phyloP scores from a whole-genome alignment of 1,140 invertebrate species.

The Psilanteris sp. region DNA sequence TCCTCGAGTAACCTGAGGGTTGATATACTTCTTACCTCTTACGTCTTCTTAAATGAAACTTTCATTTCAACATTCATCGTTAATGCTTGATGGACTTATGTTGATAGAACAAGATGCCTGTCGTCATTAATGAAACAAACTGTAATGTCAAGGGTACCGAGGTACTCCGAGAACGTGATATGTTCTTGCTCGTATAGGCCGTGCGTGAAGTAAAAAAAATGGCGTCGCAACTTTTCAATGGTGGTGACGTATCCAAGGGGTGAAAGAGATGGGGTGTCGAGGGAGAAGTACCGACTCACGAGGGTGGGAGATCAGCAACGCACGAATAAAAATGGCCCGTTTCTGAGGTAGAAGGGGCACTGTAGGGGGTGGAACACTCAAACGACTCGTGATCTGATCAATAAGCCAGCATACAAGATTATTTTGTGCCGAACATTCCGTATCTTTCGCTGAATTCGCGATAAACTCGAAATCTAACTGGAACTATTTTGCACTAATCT shows the following conservation, averaged over 20 bases:
- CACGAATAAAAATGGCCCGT: conserved; percentile 78
- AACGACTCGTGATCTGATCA: conserved; percentile 77
- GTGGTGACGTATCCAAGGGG: conserved; percentile 69
- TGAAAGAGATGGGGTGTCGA: conserved; percentile 64
- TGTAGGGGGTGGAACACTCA: conserved; percentile 72
- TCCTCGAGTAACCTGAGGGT: conserved; percentile 29
- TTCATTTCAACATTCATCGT: conserved; percentile 51
- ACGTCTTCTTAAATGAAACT: conserved; percentile 49
- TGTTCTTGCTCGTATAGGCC: conserved; percentile 52
- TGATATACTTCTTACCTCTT: conserved; percentile 47
- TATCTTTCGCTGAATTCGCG: conserved; percentile 52
- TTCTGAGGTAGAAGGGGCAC: conserved; percentile 68
- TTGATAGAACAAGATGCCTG: conserved; percentile 60
- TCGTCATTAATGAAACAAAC: conserved; percentile 72
- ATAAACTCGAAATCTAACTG: conserved; percentile 28
- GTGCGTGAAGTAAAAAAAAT: conserved; percentile 69
- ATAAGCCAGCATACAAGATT: conserved; percentile 77
- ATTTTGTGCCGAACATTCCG: conserved; percentile 68
- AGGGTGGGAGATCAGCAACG: conserved; percentile 68
- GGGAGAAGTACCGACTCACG: conserved; percentile 63
- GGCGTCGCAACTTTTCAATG: conserved; percentile 70
- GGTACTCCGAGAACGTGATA: conserved; percentile 41
- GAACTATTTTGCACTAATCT: conserved; percentile 39
- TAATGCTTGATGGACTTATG: conserved; percentile 67
- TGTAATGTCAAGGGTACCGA: conserved; percentile 60